Evolutionary conservation across 2,888 invertebrate genomes (phyloP).

Genomic region (Embidobia sp.): DNA sequence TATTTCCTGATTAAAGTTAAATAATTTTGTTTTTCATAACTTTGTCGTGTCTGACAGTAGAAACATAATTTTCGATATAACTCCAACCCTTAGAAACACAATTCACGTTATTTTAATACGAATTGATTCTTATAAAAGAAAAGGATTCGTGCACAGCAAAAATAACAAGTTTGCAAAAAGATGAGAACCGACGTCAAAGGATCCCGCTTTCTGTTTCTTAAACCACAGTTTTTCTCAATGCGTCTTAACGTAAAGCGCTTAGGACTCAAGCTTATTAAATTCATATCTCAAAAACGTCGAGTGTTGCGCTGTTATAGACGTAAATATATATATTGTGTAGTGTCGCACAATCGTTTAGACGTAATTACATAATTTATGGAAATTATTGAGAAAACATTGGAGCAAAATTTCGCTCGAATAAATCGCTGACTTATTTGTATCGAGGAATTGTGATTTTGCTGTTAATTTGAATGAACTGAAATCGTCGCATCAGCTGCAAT

Average conservation of each 20-base stretch:
- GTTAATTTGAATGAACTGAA: slow-evolving; percentile 3
- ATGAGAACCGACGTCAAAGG: slow-evolving; percentile 18
- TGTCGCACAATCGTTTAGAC: neutral
- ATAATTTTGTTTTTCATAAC: no score
- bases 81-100: no score
- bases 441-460: no score
- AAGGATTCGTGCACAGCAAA: slow-evolving; percentile 12
- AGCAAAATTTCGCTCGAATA: no score
- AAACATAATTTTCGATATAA: no score
- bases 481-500: no score
- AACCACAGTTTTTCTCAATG: slow-evolving; percentile 20
- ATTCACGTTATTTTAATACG: no score
- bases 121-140: slow-evolving; percentile 30
- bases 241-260: slow-evolving; percentile 25
- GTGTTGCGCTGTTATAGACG: no score
- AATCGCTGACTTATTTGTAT: no score
- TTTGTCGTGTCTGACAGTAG: no score
- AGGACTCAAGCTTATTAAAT: slow-evolving; percentile 29
- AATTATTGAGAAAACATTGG: slow-evolving; percentile 46
- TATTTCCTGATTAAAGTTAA: no score
- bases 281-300: slow-evolving; percentile 7
- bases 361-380: slow-evolving; percentile 12
- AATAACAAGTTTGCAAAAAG: slow-evolving; percentile 24
- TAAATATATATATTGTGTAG: no score
- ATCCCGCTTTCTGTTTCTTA: slow-evolving; percentile 15